A percentile compares a stretch with the other conserved stretches of the same genome.
These are phyloP conservation scores for Muschampia plurimacula DNA, from an alignment of 2,888 invertebrate species.

Conservation along the genomic window DNA sequence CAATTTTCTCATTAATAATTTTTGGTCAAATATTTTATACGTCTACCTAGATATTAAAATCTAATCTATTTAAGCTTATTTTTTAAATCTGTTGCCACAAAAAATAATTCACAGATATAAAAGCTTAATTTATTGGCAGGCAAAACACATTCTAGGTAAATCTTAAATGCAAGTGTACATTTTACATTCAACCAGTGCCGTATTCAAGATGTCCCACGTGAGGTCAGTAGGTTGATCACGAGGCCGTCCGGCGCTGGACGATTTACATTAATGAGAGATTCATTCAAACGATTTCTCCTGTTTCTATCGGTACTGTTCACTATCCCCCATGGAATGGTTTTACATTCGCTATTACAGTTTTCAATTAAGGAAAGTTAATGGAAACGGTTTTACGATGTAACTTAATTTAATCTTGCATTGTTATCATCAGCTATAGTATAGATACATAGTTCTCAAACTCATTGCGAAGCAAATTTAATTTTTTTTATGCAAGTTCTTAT, in stretches of 20 bases:
- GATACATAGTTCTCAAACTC: too few species aligned
- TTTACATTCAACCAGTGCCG: constrained; percentile 9
- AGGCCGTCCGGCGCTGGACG: constrained; percentile 55
- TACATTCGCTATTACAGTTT: constrained; percentile 61
- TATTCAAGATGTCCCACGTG: constrained; percentile 48
- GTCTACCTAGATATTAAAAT: too few species aligned
- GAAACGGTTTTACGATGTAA: constrained; percentile 47
- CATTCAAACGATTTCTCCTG: constrained; percentile 67
- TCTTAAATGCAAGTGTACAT: background rate
- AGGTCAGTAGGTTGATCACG: constrained; percentile 78
- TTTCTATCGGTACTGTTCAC: constrained; percentile 39
- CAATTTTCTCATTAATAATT: too few species aligned
- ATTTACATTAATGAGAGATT: constrained; percentile 78
- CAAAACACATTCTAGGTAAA: background rate
- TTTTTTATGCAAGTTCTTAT: background rate
- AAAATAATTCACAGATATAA: too few species aligned
- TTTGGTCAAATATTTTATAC: too few species aligned
- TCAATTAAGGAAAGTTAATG: constrained; percentile 59
- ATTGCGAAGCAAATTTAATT: background rate
- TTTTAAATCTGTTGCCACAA: too few species aligned
- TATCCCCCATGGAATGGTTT: constrained; percentile 48
- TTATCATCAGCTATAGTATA: constrained; percentile 10
- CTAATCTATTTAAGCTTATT: too few species aligned
- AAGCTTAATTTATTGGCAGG: too few species aligned
- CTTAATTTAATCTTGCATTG: constrained; percentile 8